Evolutionary conservation across 92 coral and sea anemone genomes (phyloP).

Genomic region (Epizoanthus ramosus): DNA sequence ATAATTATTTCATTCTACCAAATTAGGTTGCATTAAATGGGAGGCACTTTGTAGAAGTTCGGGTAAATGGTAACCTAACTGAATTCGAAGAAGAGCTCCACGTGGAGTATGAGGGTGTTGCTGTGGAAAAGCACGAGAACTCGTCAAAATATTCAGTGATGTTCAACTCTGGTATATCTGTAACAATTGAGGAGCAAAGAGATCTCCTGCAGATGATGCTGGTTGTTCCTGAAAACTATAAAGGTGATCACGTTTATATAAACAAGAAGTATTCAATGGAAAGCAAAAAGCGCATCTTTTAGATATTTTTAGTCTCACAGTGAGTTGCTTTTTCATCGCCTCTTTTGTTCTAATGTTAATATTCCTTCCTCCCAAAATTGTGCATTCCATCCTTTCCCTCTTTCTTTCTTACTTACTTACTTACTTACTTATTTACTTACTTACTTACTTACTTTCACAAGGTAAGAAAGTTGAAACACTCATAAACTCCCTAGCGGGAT

Average conservation of each 20-base stretch:
- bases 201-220: constrained; percentile 5
- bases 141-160: background rate
- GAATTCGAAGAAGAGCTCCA: constrained; percentile 56
- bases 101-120: constrained; percentile 60
- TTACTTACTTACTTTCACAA: too few relatives aligned
- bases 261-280: too few relatives aligned
- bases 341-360: background rate
- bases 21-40: constrained; percentile 67
- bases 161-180: constrained; percentile 31
- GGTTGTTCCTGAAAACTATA: background rate
- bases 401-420: too few relatives aligned
- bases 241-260: background rate
- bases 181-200: constrained; percentile 1
- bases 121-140: constrained; percentile 49
- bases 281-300: too few relatives aligned
- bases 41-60: constrained; percentile 57
- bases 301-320: too few relatives aligned
- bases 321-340: too few relatives aligned
- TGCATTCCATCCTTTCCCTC: too few relatives aligned
- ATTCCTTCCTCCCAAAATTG: background rate
- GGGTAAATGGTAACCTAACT: constrained; percentile 61
- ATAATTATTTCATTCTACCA: background rate
- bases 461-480: too few relatives aligned
- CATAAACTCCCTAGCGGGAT: too few relatives aligned
- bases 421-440: too few relatives aligned